phyloP scores from a whole-genome alignment of 2,888 invertebrate genomes.

The Tetragonula carbonaria region DNA sequence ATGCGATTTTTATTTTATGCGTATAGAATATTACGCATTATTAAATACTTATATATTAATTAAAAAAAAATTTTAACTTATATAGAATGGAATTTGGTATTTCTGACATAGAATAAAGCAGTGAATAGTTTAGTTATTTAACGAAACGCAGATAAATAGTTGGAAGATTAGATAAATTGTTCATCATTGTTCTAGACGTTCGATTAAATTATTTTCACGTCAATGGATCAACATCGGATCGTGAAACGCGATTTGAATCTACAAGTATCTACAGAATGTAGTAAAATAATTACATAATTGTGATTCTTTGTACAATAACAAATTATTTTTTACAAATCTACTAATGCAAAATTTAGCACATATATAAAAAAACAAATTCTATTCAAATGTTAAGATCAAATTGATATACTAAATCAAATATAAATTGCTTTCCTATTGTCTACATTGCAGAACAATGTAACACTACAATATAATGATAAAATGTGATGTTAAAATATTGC shows the following conservation, averaged over 20 bases:
- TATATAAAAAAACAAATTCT: background rate
- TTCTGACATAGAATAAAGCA: too few species aligned
- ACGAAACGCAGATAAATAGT: too few species aligned
- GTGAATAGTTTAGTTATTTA: too few species aligned
- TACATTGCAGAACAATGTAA: background rate
- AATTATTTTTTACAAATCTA: background rate
- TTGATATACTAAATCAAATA: background rate
- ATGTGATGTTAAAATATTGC: background rate
- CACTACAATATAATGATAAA: background rate
- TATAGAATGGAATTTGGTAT: too few species aligned
- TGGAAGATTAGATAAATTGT: too few species aligned
- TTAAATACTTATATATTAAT: too few species aligned
- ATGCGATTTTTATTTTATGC: too few species aligned
- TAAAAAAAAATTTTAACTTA: too few species aligned
- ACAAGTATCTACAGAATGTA: background rate
- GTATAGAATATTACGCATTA: too few species aligned
- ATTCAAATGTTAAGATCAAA: background rate
- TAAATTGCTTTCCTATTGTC: background rate
- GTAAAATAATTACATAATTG: background rate
- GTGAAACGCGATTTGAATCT: background rate
- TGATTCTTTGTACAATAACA: background rate
- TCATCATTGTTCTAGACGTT: background rate
- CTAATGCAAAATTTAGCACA: background rate
- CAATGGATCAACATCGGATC: slow-evolving; percentile 31
- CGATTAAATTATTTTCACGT: slow-evolving; percentile 4